phyloP scores from a whole-genome alignment of 2,113 vertebrate genomes.

The Tapirus terrestris region DNA sequence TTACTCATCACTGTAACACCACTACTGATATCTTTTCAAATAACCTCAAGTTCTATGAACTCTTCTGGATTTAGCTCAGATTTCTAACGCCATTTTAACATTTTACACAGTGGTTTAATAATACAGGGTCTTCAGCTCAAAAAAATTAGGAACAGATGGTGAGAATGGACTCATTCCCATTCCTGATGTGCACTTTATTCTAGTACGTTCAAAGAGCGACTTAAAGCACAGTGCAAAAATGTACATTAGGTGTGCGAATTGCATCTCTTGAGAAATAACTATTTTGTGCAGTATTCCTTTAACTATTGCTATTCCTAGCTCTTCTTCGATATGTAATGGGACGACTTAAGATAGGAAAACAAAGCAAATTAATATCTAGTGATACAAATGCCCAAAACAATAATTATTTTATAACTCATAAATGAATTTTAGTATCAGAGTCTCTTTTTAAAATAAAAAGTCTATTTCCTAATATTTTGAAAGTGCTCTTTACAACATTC shows the following conservation, averaged over 20 bases:
- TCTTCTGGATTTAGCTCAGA: slow-evolving; percentile 55
- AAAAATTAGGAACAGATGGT: slow-evolving; percentile 86
- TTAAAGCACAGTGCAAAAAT: slow-evolving; percentile 79
- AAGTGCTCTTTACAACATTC: neutral
- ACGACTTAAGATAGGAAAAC: slow-evolving; percentile 6
- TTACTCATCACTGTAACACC: neutral
- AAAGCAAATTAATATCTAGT: slow-evolving; percentile 6
- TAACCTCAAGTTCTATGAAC: slow-evolving; percentile 72
- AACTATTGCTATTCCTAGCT: slow-evolving; percentile 64
- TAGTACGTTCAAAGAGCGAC: slow-evolving; percentile 75
- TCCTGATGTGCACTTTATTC: slow-evolving; percentile 80
- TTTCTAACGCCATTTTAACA: slow-evolving; percentile 77
- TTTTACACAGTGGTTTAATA: slow-evolving; percentile 82
- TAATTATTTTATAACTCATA: neutral
- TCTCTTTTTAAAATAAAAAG: slow-evolving; percentile 6
- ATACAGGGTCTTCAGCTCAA: slow-evolving; percentile 80
- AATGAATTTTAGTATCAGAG: neutral
- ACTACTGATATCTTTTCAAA: slow-evolving; percentile 47
- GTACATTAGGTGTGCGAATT: slow-evolving; percentile 77
- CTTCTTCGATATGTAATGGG: neutral
- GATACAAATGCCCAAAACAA: neutral
- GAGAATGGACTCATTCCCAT: slow-evolving; percentile 80
- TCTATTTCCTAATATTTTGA: neutral
- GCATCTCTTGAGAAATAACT: slow-evolving; percentile 70
- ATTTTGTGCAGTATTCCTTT: slow-evolving; percentile 32